A percentile compares a stretch with the other conserved stretches of the same genome.
Conservation (phyloP, 2,888 invertebrate species). For the Junonia oenone region DNA sequence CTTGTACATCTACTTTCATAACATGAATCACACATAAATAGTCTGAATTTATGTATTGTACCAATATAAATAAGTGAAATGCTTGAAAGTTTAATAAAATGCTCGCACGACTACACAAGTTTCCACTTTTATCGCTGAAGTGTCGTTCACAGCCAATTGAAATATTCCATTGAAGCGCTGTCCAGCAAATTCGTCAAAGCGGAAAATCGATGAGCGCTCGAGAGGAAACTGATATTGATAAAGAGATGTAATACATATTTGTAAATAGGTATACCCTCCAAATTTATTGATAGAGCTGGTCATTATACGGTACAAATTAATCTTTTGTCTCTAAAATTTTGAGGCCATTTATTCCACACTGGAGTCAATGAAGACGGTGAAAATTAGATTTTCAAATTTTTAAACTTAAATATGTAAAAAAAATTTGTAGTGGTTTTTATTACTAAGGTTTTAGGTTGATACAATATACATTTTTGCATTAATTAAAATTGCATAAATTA, state of each 20-base stretch:
- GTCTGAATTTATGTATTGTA: conserved; percentile 10
- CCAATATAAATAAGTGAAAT: conserved; percentile 31
- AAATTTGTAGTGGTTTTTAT: no score
- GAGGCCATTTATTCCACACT: no score
- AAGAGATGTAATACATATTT: conserved; percentile 18
- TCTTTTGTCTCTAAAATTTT: no score
- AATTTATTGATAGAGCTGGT: no score
- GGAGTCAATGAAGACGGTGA: no score
- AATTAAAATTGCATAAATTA: no score
- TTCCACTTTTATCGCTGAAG: conserved; percentile 45
- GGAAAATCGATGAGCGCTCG: conserved; percentile 32
- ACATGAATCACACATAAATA: background rate
- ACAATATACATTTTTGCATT: no score
- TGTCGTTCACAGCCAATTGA: conserved; percentile 41
- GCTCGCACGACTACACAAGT: conserved; percentile 41
- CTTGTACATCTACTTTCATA: no score
- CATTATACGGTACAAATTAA: no score
- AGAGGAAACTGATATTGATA: conserved; percentile 29
- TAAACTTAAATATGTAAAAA: no score
- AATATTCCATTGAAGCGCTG: conserved; percentile 40
- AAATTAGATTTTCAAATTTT: no score
- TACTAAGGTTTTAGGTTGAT: no score
- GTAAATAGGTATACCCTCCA: background rate
- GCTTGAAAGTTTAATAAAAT: conserved; percentile 54
- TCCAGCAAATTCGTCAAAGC: conserved; percentile 45